Base-by-base conservation (phyloP, 2,113 vertebrate species). In the Anarrhichthys ocellatus region DNA sequence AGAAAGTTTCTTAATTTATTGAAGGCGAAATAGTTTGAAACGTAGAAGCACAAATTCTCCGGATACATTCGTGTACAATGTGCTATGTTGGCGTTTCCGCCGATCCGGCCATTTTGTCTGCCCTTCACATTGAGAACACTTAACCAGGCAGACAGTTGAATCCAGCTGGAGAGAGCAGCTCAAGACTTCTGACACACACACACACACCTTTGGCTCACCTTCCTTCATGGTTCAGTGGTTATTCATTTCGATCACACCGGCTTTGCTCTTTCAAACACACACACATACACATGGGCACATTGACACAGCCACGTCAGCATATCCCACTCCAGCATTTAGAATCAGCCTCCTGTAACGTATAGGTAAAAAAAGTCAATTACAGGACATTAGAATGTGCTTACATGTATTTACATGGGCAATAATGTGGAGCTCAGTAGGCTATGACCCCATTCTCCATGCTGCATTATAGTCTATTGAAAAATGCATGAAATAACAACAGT, bases 171-270 rank as follows among this genome's bases (percentile, higher is more conserved):
- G 38, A 69, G 32, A 74, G 52, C 78, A 64, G 42, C 58, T 68
- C 29, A 58, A 64, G 66, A 76, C 74, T 36, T 38, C 17, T 6
- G 1, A 42, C 18, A 72, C 52, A 58, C 11, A 48, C 72, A 62
- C 58, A 36, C 54, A 73, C 74, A 66, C 64, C 76, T 81, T 77
- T 74, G 63, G 80, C 42, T 91, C 85, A 89, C 83, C 88, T 83
- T 88, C 77, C 80, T 88, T 91, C 88, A 88, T 75, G 88, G 84
- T 66, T 86, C 78, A 70, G 64, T 81, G 68, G 50, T 62, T 78
- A 80, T 87, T 85, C 86, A 81, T 83, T 48, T 85, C 73, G 66
- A 64, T 87, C 82, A 76, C 64, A 68, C 75, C 34, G 81, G 54
- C 75, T 76, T 66, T 66, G 52, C 70, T 76, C 22, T 56, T 50